Percentiles rank a stretch among this genome's conserved stretches.
Evolutionary conservation across 2,888 invertebrate species (phyloP).

Genomic region (Cremastinae sp.): DNA sequence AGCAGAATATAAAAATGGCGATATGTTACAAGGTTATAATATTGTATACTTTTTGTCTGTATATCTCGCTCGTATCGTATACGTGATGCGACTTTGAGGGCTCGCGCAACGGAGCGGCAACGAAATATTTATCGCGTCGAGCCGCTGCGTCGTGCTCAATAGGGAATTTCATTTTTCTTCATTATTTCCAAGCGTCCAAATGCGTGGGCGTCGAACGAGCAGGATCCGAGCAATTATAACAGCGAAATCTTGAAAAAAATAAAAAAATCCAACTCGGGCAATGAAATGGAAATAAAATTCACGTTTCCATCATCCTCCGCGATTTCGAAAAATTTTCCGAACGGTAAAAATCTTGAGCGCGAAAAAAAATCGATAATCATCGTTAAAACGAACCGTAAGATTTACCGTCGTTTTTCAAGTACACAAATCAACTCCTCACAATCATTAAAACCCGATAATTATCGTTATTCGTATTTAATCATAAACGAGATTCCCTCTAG

Average conservation of each 20-base stretch:
- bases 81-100: conserved; percentile 11
- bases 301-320: no score
- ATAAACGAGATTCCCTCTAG: no score
- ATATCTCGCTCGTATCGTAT: conserved; percentile 28
- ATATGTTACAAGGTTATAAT: conserved; percentile 71
- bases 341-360: no score
- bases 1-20: conserved; percentile 55
- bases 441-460: no score
- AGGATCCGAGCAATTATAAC: conserved; percentile 39
- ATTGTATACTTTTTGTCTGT: conserved; percentile 38
- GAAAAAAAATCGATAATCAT: no score
- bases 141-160: conserved; percentile 31
- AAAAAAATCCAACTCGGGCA: no score
- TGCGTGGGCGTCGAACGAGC: conserved; percentile 30
- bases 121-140: conserved; percentile 5
- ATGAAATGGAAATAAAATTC: no score
- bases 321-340: no score
- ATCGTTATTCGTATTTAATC: no score
- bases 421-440: no score
- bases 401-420: no score
- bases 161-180: conserved; percentile 20
- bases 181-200: conserved; percentile 26
- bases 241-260: conserved; percentile 18
- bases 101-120: conserved; percentile 32
- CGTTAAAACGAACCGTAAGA: no score